Base-by-base conservation (phyloP, 2,888 invertebrate genomes). In the Dynastes maya region DNA sequence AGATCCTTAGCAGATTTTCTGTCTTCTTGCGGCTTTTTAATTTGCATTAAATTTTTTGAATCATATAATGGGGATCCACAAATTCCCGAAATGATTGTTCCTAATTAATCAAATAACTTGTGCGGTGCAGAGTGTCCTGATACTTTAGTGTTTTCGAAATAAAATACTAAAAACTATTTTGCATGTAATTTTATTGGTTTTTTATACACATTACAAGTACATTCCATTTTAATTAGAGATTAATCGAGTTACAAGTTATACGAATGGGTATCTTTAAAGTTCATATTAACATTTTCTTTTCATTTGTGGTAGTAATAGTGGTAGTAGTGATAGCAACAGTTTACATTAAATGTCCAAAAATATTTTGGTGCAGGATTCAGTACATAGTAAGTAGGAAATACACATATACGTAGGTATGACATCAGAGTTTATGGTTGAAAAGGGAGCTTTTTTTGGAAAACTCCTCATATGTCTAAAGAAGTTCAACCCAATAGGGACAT, bases 141-240 rank as follows among this genome's bases (percentile, higher is more conserved):
- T 37, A 37, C 32, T 4, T 37, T 37, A 37, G 32, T 4, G 32
- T 37, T 37, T 11, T 8, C 8, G 8, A 45, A 45, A 58, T 22
- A 6, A 16, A 58, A 8, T 6, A 58, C n/a, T 16, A 22, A 58
- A 16, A 58, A 58, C 16, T 58, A 58, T 9, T 49, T 51, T 51
- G 68, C 68, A 51, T 68, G 27, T 68, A 29, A 63, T 63, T 63
- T 63, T 51, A 68, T 68, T 68, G 27, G 29, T 11, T 51, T 67
- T 68, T 68, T 68, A 29, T 68, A 51, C 68, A 68, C 68, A 68
- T 68, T 68, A 68, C 68, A 63, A 68, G 68, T 68, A 68, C 68
- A 68, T 68, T 27, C 45, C 49, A 68, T 63, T 68, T 68, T 68
- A 68, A 68, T 63, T 32, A 63, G 9, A 32, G 27, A 63, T 63